Percentiles rank a stretch among this genome's conserved stretches.
phyloP scores from a whole-genome alignment of 2,113 vertebrate species.

The Tringa solitaria region DNA sequence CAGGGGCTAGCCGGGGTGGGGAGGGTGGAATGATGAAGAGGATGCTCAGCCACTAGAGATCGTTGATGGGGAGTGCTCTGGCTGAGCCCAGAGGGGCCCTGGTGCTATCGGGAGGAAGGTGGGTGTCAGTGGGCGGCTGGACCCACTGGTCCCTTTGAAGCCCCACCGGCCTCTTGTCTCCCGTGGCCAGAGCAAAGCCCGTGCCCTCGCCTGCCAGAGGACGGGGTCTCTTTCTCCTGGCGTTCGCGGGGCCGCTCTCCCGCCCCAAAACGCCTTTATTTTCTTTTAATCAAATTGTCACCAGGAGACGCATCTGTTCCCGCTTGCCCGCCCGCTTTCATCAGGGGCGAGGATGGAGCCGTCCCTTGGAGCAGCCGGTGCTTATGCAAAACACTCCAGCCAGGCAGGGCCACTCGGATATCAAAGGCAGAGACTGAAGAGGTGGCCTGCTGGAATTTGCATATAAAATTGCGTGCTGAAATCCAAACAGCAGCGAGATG shows the following conservation, averaged over 20 bases:
- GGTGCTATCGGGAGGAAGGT: fast-evolving
- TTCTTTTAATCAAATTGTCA: constrained; percentile 63
- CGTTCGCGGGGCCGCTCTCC: neutral
- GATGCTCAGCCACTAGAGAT: fast-evolving
- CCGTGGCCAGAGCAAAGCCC: fast-evolving
- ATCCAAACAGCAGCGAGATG: neutral
- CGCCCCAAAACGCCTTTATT: neutral
- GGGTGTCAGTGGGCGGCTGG: neutral
- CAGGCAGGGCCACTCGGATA: constrained; percentile 21
- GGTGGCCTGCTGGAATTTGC: constrained; percentile 47
- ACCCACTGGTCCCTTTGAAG: fast-evolving
- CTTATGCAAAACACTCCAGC: constrained; percentile 14
- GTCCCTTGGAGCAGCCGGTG: neutral
- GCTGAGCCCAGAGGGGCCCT: neutral
- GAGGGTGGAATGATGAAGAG: fast-evolving
- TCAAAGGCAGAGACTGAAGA: constrained; percentile 46
- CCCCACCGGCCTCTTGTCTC: neutral
- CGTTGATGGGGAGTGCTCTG: fast-evolving
- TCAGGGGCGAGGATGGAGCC: constrained; percentile 48
- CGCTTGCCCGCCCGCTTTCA: constrained; percentile 38
- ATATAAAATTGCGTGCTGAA: neutral
- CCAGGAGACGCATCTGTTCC: constrained; percentile 50
- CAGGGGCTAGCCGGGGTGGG: fast-evolving
- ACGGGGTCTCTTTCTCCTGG: neutral
- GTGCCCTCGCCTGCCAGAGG: neutral